A percentile compares a stretch with the other conserved stretches of the same genome.
Evolutionary conservation across 2,797 vertebrate species (phyloP).

Genomic region (Tauraco hartlaubi): DNA sequence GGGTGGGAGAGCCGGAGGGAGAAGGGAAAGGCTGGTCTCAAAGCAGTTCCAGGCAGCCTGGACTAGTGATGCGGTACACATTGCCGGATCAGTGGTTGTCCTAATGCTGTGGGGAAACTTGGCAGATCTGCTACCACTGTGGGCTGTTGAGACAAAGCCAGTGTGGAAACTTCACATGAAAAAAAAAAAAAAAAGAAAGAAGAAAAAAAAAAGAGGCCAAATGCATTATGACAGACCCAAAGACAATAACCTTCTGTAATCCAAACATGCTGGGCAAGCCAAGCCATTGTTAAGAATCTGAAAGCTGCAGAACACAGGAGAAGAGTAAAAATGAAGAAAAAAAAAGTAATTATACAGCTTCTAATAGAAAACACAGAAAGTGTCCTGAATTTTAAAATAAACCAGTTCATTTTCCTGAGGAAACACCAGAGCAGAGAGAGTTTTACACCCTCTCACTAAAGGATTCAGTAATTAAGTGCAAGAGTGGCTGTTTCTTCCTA

Average conservation of each 20-base stretch:
- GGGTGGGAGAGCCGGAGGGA: neutral
- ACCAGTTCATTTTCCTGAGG: neutral
- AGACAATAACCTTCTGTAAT: constrained; percentile 77
- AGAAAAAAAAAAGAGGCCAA: constrained; percentile 32
- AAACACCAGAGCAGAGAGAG: neutral
- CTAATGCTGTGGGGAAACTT: constrained; percentile 61
- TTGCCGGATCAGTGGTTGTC: constrained; percentile 33
- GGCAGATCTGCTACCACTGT: constrained; percentile 46
- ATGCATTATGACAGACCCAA: constrained; percentile 60
- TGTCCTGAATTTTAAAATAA: constrained; percentile 15
- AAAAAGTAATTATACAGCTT: neutral
- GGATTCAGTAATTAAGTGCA: neutral
- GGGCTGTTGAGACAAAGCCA: constrained; percentile 60
- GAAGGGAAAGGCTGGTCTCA: neutral
- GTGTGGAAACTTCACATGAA: constrained; percentile 42
- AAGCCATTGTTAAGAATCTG: constrained; percentile 59
- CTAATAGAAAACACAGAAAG: constrained; percentile 44
- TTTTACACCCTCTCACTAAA: neutral
- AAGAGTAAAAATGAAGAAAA: constrained; percentile 9
- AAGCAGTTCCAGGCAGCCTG: constrained; percentile 23
- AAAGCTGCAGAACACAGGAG: constrained; percentile 44
- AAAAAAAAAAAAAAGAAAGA: neutral
- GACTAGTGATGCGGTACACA: neutral
- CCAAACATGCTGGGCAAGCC: constrained; percentile 65
- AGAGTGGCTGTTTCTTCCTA: neutral